Evolutionary conservation across 2,888 invertebrate species (phyloP), one percentile per base, ranked within the genome.

Genomic region (Tetragonisca angustula): DNA sequence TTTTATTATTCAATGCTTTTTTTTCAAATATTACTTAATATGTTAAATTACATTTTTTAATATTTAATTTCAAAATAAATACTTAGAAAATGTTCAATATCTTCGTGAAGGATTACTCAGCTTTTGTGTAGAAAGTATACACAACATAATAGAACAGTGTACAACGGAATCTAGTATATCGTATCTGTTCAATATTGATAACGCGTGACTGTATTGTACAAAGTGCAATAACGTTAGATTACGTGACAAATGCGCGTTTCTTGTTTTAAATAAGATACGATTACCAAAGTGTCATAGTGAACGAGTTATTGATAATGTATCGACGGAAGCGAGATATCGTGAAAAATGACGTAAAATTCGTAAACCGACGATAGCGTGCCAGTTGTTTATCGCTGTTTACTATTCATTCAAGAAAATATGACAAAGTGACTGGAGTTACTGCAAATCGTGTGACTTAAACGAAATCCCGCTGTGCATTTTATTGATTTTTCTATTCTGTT

Each of bases 311-410:
- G 6, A 67, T 36, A 61, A 13, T 6, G 15, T 32, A 49, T 77
- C 43, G 6, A 17, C 32, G 62, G 65, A 65, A 65, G 59, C 27
- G 56, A 65, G 49, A 36, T 76, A 76, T 54, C 54, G n/a, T n/a
- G 49, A 49, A 64, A 24, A 76, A 68, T 36, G 19, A 19, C 43
- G 27, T 52, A 50, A 70, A 75, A 69, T 69, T 69, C 32, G n/a
- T 17, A 9, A 36, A 21, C n/a, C 21, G 32, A 50, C 50, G n/a
- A 72, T 67, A 27, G 21, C 4, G 6, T 6, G 2, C 4, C 36
- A 17, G 19, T 56, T 79, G 64, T 70, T 56, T 79, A 69, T 70
- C 56, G 5, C 52, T 62, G 32, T 61, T 80, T 75, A 64, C 49
- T 11, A 24, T 71, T 67, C 54, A 67, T 75, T 79, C 32, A 62